Evolutionary conservation across 2,888 invertebrate species (phyloP).

Genomic region (Pyrochroa serraticornis): DNA sequence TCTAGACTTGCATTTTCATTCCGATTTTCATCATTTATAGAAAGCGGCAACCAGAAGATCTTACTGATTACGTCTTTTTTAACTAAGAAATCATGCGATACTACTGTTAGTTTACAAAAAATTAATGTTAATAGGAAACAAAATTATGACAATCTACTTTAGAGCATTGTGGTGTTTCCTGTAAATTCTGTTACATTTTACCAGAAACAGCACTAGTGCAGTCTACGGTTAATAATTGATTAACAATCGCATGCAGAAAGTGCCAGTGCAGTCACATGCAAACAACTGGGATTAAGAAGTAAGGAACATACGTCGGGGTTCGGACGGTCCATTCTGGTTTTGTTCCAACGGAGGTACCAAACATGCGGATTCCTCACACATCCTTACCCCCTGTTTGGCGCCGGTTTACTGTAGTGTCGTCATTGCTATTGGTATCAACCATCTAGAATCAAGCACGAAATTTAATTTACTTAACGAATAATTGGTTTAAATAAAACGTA

Average conservation of each 20-base stretch:
- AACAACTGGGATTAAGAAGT: neutral
- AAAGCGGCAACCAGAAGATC: too few species aligned
- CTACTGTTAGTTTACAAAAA: too few species aligned
- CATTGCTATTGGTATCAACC: slow-evolving; percentile 18
- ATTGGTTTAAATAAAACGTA: too few species aligned
- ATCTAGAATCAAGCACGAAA: slow-evolving; percentile 13
- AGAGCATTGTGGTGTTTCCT: too few species aligned
- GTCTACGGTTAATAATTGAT: neutral
- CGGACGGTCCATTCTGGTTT: slow-evolving; percentile 50
- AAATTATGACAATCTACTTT: too few species aligned
- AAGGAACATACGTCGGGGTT: slow-evolving; percentile 50
- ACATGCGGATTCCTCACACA: slow-evolving; percentile 58
- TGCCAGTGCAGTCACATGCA: neutral
- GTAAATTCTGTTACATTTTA: neutral
- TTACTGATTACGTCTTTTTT: too few species aligned
- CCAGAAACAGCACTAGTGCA: neutral
- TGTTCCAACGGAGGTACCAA: slow-evolving; percentile 56
- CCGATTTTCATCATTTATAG: too few species aligned
- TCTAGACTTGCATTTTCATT: too few species aligned
- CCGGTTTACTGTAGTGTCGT: slow-evolving; percentile 14
- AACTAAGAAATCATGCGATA: too few species aligned
- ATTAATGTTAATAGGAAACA: too few species aligned
- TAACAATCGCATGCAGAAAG: neutral
- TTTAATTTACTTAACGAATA: neutral
- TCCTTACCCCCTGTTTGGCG: slow-evolving; percentile 38